Percentiles rank a stretch among this genome's conserved stretches.
These are phyloP conservation scores for Metellina segmentata DNA, from an alignment of 2,888 invertebrate species.

Conservation along the genomic window DNA sequence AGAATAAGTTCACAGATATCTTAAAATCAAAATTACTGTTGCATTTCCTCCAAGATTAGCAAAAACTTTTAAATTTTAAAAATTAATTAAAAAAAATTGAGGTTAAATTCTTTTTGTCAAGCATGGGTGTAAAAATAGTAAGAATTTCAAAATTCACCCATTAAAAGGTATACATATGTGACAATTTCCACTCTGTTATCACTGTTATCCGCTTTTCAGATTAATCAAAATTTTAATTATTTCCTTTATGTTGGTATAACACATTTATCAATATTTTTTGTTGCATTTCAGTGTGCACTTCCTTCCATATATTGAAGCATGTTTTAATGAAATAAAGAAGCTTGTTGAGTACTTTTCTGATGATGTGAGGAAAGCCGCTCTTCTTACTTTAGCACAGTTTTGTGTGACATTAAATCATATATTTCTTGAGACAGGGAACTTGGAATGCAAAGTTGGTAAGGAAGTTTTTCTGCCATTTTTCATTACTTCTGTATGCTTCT, in stretches of 20 bases:
- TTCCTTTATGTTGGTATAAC: background rate
- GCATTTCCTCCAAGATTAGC: too few species aligned
- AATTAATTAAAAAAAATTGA: too few species aligned
- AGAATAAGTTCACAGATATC: too few species aligned
- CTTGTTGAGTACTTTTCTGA: constrained; percentile 87
- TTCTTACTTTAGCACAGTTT: constrained; percentile 86
- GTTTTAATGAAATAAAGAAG: constrained; percentile 87
- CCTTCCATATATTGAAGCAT: constrained; percentile 86
- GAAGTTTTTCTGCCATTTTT: background rate
- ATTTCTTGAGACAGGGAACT: constrained; percentile 49
- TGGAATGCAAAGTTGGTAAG: constrained; percentile 70
- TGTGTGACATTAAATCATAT: constrained; percentile 79
- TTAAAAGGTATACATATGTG: background rate
- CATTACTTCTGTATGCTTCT: background rate
- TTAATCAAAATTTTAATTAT: background rate
- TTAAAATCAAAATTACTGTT: too few species aligned
- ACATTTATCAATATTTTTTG: background rate
- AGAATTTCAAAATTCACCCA: too few species aligned
- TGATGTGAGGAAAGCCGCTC: constrained; percentile 86
- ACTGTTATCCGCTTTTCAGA: background rate
- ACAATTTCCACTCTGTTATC: background rate
- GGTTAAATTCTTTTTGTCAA: too few species aligned
- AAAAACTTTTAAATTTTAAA: too few species aligned
- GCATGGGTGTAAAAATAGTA: too few species aligned
- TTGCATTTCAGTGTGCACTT: constrained; percentile 84